Conservation (phyloP, 2,797 vertebrate species). For the Mormyrops boulengeri region DNA sequence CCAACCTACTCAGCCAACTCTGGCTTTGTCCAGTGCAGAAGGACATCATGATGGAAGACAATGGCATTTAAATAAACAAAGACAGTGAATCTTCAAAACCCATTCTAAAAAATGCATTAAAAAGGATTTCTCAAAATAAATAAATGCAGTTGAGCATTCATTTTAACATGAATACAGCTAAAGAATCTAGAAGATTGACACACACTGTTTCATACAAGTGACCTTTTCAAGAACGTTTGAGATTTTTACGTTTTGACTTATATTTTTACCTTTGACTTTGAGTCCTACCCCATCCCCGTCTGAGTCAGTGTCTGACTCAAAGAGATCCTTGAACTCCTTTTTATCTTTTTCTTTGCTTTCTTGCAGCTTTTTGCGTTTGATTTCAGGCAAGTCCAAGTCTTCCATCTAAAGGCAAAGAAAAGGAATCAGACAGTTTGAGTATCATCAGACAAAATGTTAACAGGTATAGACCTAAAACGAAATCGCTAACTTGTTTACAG, state of each 20-base stretch:
- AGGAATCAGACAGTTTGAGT: not conserved
- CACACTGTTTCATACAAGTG: not conserved
- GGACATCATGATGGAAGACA: not conserved
- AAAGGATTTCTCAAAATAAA: not conserved
- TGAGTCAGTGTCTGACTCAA: slow-evolving; percentile 75
- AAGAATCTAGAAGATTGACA: not conserved
- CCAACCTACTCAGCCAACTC: not conserved
- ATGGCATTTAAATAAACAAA: not conserved
- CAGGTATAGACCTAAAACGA: not conserved
- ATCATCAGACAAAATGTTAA: not conserved
- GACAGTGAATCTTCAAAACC: not conserved
- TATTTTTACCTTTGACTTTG: slow-evolving; percentile 63
- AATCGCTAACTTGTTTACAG: not conserved
- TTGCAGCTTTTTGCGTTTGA: slow-evolving; percentile 75
- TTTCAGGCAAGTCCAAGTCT: slow-evolving; percentile 85
- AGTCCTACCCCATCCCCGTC: slow-evolving; percentile 56
- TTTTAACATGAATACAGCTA: not conserved
- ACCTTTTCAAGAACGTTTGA: not conserved
- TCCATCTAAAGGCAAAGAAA: slow-evolving; percentile 67
- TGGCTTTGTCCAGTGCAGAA: not conserved
- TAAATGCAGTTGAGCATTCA: not conserved
- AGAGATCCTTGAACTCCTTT: slow-evolving; percentile 84
- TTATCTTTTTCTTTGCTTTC: slow-evolving; percentile 76
- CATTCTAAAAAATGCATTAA: not conserved
- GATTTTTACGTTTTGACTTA: not conserved